These are phyloP conservation scores for Tachina lurida DNA, from an alignment of 2,888 invertebrate species.

Conservation along the genomic window DNA sequence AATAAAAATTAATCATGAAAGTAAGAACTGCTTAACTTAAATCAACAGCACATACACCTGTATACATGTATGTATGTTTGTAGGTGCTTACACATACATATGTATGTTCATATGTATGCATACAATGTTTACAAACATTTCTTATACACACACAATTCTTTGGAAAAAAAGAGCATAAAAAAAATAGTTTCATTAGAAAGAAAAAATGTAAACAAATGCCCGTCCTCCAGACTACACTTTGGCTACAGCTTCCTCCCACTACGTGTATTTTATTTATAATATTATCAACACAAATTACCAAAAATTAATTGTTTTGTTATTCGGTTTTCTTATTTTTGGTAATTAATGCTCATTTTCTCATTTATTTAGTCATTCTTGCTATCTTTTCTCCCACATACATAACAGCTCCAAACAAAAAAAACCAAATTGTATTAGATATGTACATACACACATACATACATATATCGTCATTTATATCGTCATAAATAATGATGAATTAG, in stretches of 20 bases:
- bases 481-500: constrained; percentile 37
- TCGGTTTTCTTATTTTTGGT: constrained; percentile 8
- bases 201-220: not conserved
- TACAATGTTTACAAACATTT: constrained; percentile 3
- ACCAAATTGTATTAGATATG: too few relatives aligned
- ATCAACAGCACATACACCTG: not conserved
- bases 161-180: not conserved
- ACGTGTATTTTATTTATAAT: constrained; percentile 24
- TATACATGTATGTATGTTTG: too few relatives aligned
- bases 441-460: not conserved
- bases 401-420: too few relatives aligned
- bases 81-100: too few relatives aligned
- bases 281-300: constrained; percentile 2
- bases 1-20: constrained; percentile 24
- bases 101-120: too few relatives aligned
- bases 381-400: not conserved
- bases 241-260: not conserved
- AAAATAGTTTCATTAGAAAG: not conserved
- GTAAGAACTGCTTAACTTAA: not conserved
- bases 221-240: not conserved
- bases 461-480: constrained; percentile 10
- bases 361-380: constrained; percentile 15
- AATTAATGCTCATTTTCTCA: constrained; percentile 26
- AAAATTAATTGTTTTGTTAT: constrained; percentile 8
- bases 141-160: not conserved